Percentiles rank a stretch among this genome's conserved stretches.
Conservation (phyloP, 1,140 invertebrate species). For the Lycorma delicatula region DNA sequence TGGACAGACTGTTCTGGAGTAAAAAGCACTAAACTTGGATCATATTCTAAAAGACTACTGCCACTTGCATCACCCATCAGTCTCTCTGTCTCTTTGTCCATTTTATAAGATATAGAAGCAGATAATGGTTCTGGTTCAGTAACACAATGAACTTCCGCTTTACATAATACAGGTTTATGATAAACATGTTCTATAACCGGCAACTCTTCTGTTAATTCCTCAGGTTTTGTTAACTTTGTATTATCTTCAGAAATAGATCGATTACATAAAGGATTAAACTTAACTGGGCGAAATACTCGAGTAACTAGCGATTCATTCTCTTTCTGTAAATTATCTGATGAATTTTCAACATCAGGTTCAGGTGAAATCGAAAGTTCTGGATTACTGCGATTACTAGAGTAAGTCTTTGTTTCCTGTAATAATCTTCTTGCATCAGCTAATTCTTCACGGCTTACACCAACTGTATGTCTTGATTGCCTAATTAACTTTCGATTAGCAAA, state of each 20-base stretch:
- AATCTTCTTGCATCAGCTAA: slow-evolving; percentile 62
- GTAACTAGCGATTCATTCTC: slow-evolving; percentile 7
- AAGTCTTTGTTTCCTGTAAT: slow-evolving; percentile 56
- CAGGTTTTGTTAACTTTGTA: neutral
- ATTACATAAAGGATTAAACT: slow-evolving; percentile 7
- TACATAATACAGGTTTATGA: slow-evolving; percentile 15
- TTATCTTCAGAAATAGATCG: neutral
- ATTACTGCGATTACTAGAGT: too few relatives aligned
- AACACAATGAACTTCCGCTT: slow-evolving; percentile 13
- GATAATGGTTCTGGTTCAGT: slow-evolving; percentile 13
- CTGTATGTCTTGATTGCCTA: slow-evolving; percentile 54
- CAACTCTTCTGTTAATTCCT: neutral
- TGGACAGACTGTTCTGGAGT: slow-evolving; percentile 38
- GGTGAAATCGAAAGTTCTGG: too few relatives aligned
- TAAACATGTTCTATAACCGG: slow-evolving; percentile 8
- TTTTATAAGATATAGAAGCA: slow-evolving; percentile 15
- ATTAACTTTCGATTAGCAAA: slow-evolving; percentile 21
- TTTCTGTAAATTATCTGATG: slow-evolving; percentile 16
- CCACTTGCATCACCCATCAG: slow-evolving; percentile 7
- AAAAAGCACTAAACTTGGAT: slow-evolving; percentile 36
- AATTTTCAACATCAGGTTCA: slow-evolving; percentile 1
- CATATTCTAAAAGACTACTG: slow-evolving; percentile 27
- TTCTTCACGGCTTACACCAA: slow-evolving; percentile 70
- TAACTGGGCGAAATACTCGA: slow-evolving; percentile 21
- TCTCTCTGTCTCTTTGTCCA: slow-evolving; percentile 13